A percentile compares a stretch with the other conserved stretches of the same genome.
Conservation (phyloP, 2,888 invertebrate genomes). For the Pterostichus madidus region DNA sequence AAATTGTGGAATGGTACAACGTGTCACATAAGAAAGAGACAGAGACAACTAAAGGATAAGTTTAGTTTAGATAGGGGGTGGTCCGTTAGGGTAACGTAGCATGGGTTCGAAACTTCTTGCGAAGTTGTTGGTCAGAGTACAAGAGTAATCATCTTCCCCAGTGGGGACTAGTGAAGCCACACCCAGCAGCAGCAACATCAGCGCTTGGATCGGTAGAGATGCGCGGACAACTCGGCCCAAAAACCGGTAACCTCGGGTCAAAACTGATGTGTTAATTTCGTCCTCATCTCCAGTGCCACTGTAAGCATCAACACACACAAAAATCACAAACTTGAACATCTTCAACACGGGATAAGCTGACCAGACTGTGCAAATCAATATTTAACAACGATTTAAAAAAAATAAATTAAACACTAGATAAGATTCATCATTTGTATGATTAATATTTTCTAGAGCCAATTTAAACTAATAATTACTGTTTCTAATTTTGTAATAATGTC, state of each 20-base stretch:
- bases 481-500: too few species aligned
- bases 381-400: background rate
- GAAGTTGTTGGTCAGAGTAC: conserved; percentile 91
- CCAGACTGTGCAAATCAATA: conserved; percentile 47
- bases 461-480: background rate
- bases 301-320: conserved; percentile 70
- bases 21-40: conserved; percentile 59
- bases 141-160: conserved; percentile 90
- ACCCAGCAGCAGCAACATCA: conserved; percentile 94
- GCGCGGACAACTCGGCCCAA: conserved; percentile 94
- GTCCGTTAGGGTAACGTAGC: conserved; percentile 94
- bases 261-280: conserved; percentile 81
- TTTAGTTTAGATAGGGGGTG: conserved; percentile 92
- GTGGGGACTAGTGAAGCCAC: conserved; percentile 95
- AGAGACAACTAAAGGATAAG: conserved; percentile 31
- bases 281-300: conserved; percentile 79
- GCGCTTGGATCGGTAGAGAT: conserved; percentile 95
- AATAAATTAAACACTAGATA: too few species aligned
- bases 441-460: background rate
- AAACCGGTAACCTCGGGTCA: conserved; percentile 89
- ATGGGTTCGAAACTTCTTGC: conserved; percentile 92
- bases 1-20: conserved; percentile 66
- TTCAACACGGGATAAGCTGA: conserved; percentile 35
- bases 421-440: background rate
- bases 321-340: conserved; percentile 69